Evolutionary conservation across 2,113 vertebrate species (phyloP).

Genomic region (Callospermophilus lateralis): DNA sequence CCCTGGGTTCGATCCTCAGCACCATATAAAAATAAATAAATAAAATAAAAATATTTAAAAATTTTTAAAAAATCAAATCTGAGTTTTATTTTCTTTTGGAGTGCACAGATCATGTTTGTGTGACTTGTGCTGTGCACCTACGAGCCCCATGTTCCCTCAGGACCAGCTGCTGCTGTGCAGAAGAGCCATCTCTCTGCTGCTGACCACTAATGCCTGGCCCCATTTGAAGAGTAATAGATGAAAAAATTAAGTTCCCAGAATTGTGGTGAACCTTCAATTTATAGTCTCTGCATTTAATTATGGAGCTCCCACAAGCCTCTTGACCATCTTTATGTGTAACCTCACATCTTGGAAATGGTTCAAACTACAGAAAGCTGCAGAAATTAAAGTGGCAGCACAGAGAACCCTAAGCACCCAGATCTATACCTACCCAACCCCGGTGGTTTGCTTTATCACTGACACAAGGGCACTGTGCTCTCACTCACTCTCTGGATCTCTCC

Average conservation of each 20-base stretch:
- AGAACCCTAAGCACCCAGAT: background rate
- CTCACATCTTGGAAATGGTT: conserved; percentile 36
- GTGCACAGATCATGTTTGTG: background rate
- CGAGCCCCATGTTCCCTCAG: background rate
- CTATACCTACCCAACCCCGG: background rate
- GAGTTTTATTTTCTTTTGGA: conserved; percentile 44
- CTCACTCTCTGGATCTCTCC: too few species aligned
- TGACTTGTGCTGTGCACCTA: background rate
- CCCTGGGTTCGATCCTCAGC: too few species aligned
- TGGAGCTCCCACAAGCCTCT: background rate
- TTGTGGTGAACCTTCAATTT: background rate
- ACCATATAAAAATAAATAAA: too few species aligned
- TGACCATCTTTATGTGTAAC: background rate
- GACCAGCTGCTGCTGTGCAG: background rate
- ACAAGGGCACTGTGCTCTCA: too few species aligned
- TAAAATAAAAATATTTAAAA: too few species aligned
- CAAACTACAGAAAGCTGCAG: background rate
- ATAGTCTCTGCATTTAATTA: background rate
- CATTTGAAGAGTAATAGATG: background rate
- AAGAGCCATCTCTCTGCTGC: background rate
- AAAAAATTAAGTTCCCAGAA: background rate
- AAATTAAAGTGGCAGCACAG: background rate
- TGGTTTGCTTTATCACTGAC: background rate
- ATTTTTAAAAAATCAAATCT: too few species aligned
- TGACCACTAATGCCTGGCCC: too few species aligned